Base-by-base conservation (phyloP, 1,140 invertebrate genomes). In the Holcopasites calliopsidis region DNA sequence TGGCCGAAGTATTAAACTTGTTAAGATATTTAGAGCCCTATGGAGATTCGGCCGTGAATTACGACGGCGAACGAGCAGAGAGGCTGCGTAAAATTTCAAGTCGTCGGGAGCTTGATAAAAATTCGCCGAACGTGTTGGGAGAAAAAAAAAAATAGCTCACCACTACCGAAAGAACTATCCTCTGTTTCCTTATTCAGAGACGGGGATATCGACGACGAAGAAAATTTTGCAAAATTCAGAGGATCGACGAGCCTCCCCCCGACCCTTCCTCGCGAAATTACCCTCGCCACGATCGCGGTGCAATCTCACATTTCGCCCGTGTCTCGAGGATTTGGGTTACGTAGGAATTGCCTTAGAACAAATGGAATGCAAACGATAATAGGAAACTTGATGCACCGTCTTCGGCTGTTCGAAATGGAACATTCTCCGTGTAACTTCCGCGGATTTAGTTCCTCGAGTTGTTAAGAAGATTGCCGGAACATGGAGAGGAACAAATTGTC, bases 1-100 rank as follows among this genome's bases (percentile, higher is more conserved):
- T 52, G 28, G 42, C 78, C 79, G 50, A 80, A 81, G 79, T 82
- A 82, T 82, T 82, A 80, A 82, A 82, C 79, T 82, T 82, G 78
- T 82, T 82, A 80, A 82, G 80, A 82, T 82, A 82, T 82, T 82
- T 82, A 82, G 73, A 58, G 66, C 80, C 62, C 80, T 80, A 77
- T 76, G 73, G 80, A 82, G 80, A 82, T 76, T 80, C 80, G 44
- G n/a, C 40, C 55, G 73, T 82, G 55, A 77, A 79, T 82, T 71
- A 80, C 57, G 66, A 26, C 26, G 61, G 60, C 42, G 31, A 60
- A 58, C 50, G 23, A 52, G 57, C 55, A n/a, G 66, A 60, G 70
- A 57, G 38, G 21, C 62, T 68, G 52, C 55, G 52, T 70, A 65
- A 76, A 82, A 80, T 54, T 82, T 80, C 62, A 72, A 81, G 73